Base-by-base conservation (phyloP, 1,140 invertebrate species). In the Drosophila serrata region DNA sequence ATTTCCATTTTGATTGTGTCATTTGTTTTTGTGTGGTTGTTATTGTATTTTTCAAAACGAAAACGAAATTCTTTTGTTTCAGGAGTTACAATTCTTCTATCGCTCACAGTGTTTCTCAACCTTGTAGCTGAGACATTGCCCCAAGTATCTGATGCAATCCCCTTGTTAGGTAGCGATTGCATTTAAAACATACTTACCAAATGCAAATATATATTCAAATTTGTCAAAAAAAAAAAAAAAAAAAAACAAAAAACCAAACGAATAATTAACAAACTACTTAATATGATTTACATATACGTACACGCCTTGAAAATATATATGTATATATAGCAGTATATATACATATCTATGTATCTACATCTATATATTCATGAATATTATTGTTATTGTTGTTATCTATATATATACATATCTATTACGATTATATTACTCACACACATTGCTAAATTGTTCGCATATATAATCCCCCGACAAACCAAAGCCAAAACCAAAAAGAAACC, bases 51-150 rank as follows among this genome's bases (percentile, higher is more conserved):
- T 88, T 88, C 85, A 90, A 88, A 73, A 73, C 69, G 43, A 73
- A 73, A 73, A 90, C 81, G 61, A 90, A 94, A 93, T 95, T 92
- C 79, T 92, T 95, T 95, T 96, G 95, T 97, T 97, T 94, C 97
- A 99, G 98, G 98, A 95, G 98, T 99, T 95, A 99, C 98, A 95
- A 99, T 99, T 95, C 97, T 99, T 94, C 98, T 99, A 93, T 99
- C 98, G 94, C 96, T 99, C 95, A 99, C 98, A 94, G 98, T 99
- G 95, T 99, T 99, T 96, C 96, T 97, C 95, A 98, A 98, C 95
- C 95, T 98, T 94, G 97, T 98, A 93, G 97, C 97, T 92, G 97
- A 98, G 95, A 98, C 97, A 93, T 96, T 98, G 95, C 98, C 97
- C 93, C 96, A 98, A 95, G 97, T 98, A 94, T 98, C 97, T 94